Evolutionary conservation across 1,140 invertebrate species (phyloP).

Genomic region (Fopius arisanus): DNA sequence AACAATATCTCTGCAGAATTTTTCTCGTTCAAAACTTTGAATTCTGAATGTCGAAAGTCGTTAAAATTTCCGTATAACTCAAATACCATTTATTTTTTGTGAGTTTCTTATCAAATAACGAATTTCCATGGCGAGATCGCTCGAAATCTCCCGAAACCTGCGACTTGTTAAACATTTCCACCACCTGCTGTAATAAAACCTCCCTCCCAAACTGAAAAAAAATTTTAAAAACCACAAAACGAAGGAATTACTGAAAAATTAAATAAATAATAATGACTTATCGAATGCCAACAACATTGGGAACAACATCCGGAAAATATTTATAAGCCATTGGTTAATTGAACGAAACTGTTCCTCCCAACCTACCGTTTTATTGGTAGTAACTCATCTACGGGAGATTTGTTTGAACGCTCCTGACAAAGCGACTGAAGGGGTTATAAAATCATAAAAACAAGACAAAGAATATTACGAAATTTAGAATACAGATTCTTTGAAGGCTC

Average conservation of each 20-base stretch:
- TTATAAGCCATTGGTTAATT: neutral
- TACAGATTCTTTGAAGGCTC: neutral
- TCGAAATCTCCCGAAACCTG: too few relatives aligned
- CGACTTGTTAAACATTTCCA: too few relatives aligned
- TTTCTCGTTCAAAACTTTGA: too few relatives aligned
- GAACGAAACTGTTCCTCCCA: neutral
- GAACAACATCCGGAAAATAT: neutral
- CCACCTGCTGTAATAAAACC: too few relatives aligned
- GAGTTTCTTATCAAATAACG: too few relatives aligned
- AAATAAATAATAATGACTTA: neutral
- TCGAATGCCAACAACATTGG: neutral
- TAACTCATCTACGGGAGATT: neutral
- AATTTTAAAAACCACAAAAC: too few relatives aligned
- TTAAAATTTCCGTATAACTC: too few relatives aligned
- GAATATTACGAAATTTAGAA: neutral
- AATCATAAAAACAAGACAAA: neutral
- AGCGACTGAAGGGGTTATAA: neutral
- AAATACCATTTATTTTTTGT: too few relatives aligned
- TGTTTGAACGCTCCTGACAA: neutral
- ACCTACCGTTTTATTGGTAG: neutral
- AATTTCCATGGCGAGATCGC: too few relatives aligned
- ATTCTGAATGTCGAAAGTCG: too few relatives aligned
- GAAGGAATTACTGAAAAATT: neutral
- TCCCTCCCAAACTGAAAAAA: too few relatives aligned
- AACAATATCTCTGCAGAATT: too few relatives aligned